These are phyloP conservation scores for Hypomecis atomaria DNA, from an alignment of 2,888 invertebrate species.

Conservation along the genomic window DNA sequence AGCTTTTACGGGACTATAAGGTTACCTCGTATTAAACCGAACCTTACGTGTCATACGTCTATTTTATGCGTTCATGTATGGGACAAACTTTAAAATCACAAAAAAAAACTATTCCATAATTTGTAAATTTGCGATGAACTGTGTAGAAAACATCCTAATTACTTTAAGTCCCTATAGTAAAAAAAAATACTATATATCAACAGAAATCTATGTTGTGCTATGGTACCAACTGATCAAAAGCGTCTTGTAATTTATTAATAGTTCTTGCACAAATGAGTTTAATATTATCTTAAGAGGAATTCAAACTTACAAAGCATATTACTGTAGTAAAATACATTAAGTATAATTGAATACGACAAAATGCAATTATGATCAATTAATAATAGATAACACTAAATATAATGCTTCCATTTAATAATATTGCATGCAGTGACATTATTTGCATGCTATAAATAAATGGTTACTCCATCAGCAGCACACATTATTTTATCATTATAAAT, in stretches of 20 bases:
- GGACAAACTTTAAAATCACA: too few relatives aligned
- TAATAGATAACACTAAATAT: not conserved
- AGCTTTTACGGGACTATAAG: too few relatives aligned
- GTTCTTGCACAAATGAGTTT: not conserved
- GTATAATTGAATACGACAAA: not conserved
- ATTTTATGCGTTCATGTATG: too few relatives aligned
- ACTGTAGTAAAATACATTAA: not conserved
- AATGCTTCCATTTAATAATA: constrained; percentile 4
- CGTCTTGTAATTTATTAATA: not conserved
- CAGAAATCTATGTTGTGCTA: not conserved
- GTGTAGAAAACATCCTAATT: too few relatives aligned
- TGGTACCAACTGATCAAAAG: not conserved
- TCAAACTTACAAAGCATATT: constrained; percentile 9
- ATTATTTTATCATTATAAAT: too few relatives aligned
- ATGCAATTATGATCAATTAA: not conserved
- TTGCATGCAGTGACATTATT: constrained; percentile 1
- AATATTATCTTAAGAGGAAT: constrained; percentile 7
- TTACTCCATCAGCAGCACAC: not conserved
- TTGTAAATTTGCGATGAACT: too few relatives aligned
- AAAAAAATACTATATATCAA: too few relatives aligned
- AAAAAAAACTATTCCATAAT: too few relatives aligned
- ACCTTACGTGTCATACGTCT: too few relatives aligned
- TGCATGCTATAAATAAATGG: not conserved
- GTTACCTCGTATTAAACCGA: too few relatives aligned
- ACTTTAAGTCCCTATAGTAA: too few relatives aligned